These are phyloP conservation scores for Epinephelus fuscoguttatus DNA, from an alignment of 2,113 vertebrate genomes.

Conservation along the genomic window DNA sequence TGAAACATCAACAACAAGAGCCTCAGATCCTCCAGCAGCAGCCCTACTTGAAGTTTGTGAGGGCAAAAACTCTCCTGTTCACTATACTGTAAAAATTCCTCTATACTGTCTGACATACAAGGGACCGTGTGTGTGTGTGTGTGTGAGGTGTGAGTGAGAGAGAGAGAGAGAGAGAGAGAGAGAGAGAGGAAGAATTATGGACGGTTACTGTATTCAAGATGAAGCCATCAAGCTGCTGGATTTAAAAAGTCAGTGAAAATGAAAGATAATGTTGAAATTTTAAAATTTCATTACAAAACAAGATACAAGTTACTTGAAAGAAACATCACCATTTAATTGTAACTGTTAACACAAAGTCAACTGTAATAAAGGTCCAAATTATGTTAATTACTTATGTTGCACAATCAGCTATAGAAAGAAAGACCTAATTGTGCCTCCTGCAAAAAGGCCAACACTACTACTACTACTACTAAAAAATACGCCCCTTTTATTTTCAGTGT, in stretches of 20 bases:
- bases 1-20: constrained; percentile 6
- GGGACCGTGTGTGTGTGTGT: no score
- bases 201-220: no score
- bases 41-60: background rate
- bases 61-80: background rate
- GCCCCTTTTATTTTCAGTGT: no score
- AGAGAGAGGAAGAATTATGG: background rate
- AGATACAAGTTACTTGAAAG: background rate
- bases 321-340: background rate
- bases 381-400: no score
- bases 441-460: background rate
- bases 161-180: background rate
- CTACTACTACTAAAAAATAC: no score
- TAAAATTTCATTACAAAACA: background rate
- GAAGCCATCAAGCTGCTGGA: background rate
- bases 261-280: background rate
- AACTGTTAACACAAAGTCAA: background rate
- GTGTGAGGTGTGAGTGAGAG: background rate
- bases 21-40: background rate
- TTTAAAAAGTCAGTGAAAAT: background rate
- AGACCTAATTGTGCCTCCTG: background rate
- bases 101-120: no score
- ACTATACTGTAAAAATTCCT: background rate
- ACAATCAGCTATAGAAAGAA: background rate
- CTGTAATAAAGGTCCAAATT: background rate